Base-by-base conservation (phyloP, 1,140 invertebrate genomes). In the Calycopis cecrops region DNA sequence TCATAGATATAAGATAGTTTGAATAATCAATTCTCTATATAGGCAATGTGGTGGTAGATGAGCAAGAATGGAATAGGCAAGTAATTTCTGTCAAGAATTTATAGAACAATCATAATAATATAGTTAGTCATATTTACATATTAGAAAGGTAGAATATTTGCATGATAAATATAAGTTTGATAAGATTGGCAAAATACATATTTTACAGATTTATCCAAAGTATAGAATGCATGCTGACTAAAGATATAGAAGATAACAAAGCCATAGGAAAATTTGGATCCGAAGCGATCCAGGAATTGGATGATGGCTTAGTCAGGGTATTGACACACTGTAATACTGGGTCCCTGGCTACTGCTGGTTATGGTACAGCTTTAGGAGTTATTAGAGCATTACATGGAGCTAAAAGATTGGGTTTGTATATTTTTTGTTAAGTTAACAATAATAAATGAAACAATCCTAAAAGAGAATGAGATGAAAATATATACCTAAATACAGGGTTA, bases 261-360 rank as follows among this genome's bases (percentile, higher is more conserved):
- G 90, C 91, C 7, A 96, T 99, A 72, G 96, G 96, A 44, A 86
- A 92, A 60, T 89, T 90, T 89, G 97, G 97, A 48, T 94, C 94
- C 33, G 89, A 92, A 53, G 90, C 93, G 62, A 96, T 99, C 4
- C 84, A 85, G 34, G 75, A 60, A 42, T 71, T 85, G n/a, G 67
- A 88, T 0, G 91, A 92, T 65, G 87, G 87, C 18, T 70, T 83
- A 38, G 89, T 96, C 0, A 89, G 90, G 50, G 88, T 99, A 10
- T 83, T 99, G 1, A 99, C 98, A 3, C 97, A 99, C 79, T 99
- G 98, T 77, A 99, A 99, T 82, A 99, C 98, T 9, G 98, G 98
- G 0, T 97, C 96, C 7, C 88, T 99, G 61, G 98, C 98, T 1
- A 99, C 98, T 21, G 95, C 96, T 58, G 97, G 96, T 8, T 99